These are phyloP conservation scores for Icerya purchasi DNA, from an alignment of 2,888 invertebrate species.

Conservation along the genomic window DNA sequence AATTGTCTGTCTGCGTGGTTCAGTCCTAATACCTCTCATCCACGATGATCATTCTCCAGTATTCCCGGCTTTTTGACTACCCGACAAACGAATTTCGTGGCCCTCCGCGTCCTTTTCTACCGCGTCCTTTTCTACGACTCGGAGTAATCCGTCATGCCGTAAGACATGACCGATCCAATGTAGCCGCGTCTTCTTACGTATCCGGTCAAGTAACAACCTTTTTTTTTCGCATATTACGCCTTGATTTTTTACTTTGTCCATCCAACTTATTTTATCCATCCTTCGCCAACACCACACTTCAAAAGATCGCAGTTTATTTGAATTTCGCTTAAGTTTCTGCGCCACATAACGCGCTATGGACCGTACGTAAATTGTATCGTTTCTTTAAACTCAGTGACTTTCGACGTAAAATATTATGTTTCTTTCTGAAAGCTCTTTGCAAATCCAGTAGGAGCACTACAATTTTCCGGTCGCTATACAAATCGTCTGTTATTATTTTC, in stretches of 20 bases:
- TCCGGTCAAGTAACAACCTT: too few species aligned
- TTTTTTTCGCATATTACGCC: neutral
- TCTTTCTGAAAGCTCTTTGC: too few species aligned
- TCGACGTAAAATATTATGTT: too few species aligned
- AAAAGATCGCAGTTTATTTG: neutral
- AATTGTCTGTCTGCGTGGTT: too few species aligned
- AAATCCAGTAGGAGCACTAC: too few species aligned
- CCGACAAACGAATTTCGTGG: neutral
- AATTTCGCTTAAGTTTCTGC: neutral
- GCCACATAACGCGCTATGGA: too few species aligned
- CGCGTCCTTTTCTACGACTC: neutral
- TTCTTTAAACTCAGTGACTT: too few species aligned
- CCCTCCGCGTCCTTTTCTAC: neutral
- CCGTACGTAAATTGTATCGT: too few species aligned
- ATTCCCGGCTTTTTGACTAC: neutral
- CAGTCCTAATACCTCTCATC: too few species aligned
- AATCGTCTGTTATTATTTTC: too few species aligned
- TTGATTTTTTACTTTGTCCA: neutral
- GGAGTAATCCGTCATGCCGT: neutral
- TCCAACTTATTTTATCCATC: neutral
- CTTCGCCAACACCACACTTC: neutral
- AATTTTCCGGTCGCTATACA: too few species aligned
- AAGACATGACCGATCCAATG: neutral
- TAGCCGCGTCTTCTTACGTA: neutral
- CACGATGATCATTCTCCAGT: neutral